Conservation (phyloP, 2,888 invertebrate genomes). For the Acleris sparsana region DNA sequence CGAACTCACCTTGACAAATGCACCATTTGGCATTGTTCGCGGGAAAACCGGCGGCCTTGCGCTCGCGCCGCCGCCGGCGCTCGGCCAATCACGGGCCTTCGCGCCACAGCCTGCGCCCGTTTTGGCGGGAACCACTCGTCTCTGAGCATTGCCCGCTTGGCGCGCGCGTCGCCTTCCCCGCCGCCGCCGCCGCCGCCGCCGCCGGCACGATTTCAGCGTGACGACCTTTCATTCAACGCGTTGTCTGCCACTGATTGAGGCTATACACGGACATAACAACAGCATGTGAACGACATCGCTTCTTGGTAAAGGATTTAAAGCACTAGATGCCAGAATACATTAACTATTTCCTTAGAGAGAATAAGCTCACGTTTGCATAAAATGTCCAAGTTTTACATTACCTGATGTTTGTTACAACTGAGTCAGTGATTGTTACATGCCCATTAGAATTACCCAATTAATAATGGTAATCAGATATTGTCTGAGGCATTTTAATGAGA, state of each 20-base stretch:
- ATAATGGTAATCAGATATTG: constrained; percentile 46
- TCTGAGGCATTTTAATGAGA: constrained; percentile 50
- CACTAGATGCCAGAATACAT: neutral
- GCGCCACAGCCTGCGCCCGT: constrained; percentile 80
- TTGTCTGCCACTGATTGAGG: constrained; percentile 28
- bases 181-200: constrained; percentile 40
- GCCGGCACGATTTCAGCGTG: constrained; percentile 49
- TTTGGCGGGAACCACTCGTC: constrained; percentile 69
- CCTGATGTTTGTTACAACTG: neutral
- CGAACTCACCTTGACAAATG: constrained; percentile 84
- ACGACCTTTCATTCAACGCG: constrained; percentile 46
- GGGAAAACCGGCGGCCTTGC: constrained; percentile 83
- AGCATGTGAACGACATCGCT: neutral
- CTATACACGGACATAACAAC: constrained; percentile 12
- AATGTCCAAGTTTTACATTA: no score
- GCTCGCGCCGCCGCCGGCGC: constrained; percentile 68
- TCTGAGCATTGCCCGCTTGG: constrained; percentile 59
- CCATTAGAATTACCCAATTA: constrained; percentile 52
- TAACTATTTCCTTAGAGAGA: neutral
- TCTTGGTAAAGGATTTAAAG: neutral
- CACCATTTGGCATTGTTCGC: constrained; percentile 84
- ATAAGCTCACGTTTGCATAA: no score
- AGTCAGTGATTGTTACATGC: constrained; percentile 40
- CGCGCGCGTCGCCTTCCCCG: constrained; percentile 48
- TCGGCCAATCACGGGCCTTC: constrained; percentile 75